Evolutionary conservation across 2,888 invertebrate species (phyloP).

Genomic region (Ypsolopha scabrella): DNA sequence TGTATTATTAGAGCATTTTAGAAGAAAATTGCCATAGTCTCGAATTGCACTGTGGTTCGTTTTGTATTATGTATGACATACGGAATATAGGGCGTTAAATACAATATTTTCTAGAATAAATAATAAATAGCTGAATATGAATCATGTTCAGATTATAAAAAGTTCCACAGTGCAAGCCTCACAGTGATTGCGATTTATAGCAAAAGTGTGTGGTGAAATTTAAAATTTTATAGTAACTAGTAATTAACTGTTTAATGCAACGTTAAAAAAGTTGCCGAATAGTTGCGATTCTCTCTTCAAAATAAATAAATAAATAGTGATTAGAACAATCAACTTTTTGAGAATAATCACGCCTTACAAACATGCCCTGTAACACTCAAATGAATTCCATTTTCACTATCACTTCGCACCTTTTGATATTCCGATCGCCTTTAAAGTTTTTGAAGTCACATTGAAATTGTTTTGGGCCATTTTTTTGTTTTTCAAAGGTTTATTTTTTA

Average conservation of each 20-base stretch:
- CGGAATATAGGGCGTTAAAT: not conserved
- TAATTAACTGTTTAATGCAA: not conserved
- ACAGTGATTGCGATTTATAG: not conserved
- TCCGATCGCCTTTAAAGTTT: not conserved
- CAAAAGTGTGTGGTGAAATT: not conserved
- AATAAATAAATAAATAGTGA: not conserved
- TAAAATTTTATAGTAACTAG: constrained; percentile 1
- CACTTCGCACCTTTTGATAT: constrained; percentile 5
- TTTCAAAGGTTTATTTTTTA: constrained; percentile 12
- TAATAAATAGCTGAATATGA: not conserved
- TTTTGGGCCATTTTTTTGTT: not conserved
- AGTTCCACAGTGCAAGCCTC: not conserved
- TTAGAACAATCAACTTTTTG: not conserved
- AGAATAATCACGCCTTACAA: constrained; percentile 3
- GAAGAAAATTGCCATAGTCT: constrained; percentile 32
- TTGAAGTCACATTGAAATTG: too few relatives aligned
- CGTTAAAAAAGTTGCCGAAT: constrained; percentile 1
- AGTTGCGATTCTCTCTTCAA: constrained; percentile 3
- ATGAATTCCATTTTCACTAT: not conserved
- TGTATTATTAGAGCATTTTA: constrained; percentile 38
- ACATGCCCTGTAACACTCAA: constrained; percentile 2
- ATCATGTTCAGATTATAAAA: constrained; percentile 3
- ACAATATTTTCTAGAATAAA: not conserved
- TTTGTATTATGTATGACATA: constrained; percentile 11
- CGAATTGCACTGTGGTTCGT: constrained; percentile 23